Percentiles rank a stretch among this genome's conserved stretches.
Evolutionary conservation across 2,888 invertebrate genomes (phyloP).

Genomic region (Sicus ferrugineus): DNA sequence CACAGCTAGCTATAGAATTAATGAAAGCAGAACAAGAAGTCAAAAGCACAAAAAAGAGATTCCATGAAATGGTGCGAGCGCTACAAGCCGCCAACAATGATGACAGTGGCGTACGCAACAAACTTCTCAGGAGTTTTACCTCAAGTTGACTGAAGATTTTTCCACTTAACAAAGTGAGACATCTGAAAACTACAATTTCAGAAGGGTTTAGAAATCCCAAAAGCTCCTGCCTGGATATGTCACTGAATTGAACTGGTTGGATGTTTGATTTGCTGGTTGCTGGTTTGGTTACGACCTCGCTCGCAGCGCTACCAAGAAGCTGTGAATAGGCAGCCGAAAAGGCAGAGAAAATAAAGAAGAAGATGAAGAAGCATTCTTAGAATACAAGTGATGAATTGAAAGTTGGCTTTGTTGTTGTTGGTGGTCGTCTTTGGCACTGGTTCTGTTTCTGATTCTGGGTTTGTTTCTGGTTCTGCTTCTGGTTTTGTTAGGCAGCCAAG

Average conservation of each 20-base stretch:
- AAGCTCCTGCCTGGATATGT: too few relatives aligned
- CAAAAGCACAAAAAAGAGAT: conserved; percentile 9
- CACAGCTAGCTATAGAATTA: not conserved
- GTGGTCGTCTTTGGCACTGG: not conserved
- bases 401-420: conserved; percentile 3
- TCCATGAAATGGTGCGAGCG: not conserved
- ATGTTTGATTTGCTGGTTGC: too few relatives aligned
- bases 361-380: conserved; percentile 1
- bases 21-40: conserved; percentile 6
- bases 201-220: not conserved
- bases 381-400: not conserved
- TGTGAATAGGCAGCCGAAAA: conserved; percentile 25
- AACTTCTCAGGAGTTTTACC: too few relatives aligned
- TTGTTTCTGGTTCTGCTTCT: not conserved
- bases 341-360: conserved; percentile 4
- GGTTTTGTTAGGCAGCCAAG: too few relatives aligned
- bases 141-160: too few relatives aligned
- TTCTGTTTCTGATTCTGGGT: not conserved
- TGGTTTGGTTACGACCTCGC: not conserved
- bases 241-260: too few relatives aligned
- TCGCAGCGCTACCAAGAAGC: conserved; percentile 18
- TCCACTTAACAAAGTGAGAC: too few relatives aligned
- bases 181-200: too few relatives aligned
- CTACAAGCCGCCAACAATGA: too few relatives aligned
- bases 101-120: too few relatives aligned